A percentile compares a stretch with the other conserved stretches of the same genome.
Evolutionary conservation across 2,113 vertebrate genomes (phyloP).

Genomic region (Okapia johnstoni): DNA sequence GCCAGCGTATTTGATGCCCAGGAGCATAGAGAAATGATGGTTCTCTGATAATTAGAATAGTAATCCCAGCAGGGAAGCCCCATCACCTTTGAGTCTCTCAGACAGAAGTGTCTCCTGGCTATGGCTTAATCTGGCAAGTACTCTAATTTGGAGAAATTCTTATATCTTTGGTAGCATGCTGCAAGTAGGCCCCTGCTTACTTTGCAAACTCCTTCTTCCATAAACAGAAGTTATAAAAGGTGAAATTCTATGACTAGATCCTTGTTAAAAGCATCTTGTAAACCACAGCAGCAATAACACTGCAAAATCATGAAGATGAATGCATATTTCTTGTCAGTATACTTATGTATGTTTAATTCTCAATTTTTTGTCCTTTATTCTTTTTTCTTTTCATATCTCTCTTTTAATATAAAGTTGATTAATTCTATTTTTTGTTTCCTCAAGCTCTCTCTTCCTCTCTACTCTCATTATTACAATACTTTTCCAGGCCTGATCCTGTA

Average conservation of each 20-base stretch:
- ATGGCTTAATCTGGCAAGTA: background rate
- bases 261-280: constrained; percentile 12
- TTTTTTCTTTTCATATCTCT: background rate
- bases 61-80: constrained; percentile 19
- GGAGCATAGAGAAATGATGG: constrained; percentile 49
- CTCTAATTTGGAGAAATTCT: constrained; percentile 33
- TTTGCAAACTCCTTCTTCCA: constrained; percentile 24
- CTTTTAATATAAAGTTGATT: background rate
- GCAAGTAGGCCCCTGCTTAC: background rate
- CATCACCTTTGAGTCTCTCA: constrained; percentile 1
- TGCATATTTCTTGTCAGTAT: background rate
- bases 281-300: background rate
- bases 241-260: constrained; percentile 1
- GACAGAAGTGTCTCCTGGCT: background rate
- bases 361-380: background rate
- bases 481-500: background rate
- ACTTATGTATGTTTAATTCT: background rate
- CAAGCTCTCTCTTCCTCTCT: background rate
- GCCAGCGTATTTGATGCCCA: constrained; percentile 45
- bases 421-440: constrained; percentile 27
- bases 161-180: constrained; percentile 29
- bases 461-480: background rate
- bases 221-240: background rate
- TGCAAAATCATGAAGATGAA: background rate
- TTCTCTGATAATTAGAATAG: constrained; percentile 57